These are phyloP conservation scores for Drosophila limbata DNA, from an alignment of 2,888 invertebrate genomes.

Conservation along the genomic window DNA sequence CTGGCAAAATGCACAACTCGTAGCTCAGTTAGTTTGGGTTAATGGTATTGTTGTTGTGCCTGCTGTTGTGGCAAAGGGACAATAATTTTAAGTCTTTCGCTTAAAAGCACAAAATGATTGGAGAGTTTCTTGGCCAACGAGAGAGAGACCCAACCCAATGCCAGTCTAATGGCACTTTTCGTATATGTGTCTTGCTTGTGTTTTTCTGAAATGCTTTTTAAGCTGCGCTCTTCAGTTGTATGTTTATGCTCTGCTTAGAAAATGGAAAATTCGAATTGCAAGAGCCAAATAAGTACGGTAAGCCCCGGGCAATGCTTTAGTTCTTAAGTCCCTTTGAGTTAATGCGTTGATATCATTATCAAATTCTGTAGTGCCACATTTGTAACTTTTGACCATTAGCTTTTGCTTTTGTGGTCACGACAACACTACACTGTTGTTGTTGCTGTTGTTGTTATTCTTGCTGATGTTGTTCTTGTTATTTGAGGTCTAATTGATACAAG, in stretches of 20 bases:
- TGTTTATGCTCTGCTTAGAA: slow-evolving; percentile 54
- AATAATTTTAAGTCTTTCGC: slow-evolving; percentile 73
- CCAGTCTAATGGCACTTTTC: slow-evolving; percentile 67
- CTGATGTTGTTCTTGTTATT: slow-evolving; percentile 51
- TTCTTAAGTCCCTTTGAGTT: slow-evolving; percentile 57
- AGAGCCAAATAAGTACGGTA: slow-evolving; percentile 58
- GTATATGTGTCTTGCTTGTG: slow-evolving; percentile 17
- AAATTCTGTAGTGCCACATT: slow-evolving; percentile 57
- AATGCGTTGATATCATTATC: slow-evolving; percentile 77
- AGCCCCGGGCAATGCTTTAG: slow-evolving; percentile 50
- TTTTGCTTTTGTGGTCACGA: slow-evolving; percentile 71
- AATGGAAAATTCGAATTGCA: slow-evolving; percentile 48
- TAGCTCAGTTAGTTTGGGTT: slow-evolving; percentile 48
- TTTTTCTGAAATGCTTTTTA: slow-evolving; percentile 59
- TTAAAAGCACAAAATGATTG: slow-evolving; percentile 76
- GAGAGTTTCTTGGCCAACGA: slow-evolving; percentile 41
- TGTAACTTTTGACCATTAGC: slow-evolving; percentile 77
- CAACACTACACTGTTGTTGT: slow-evolving; percentile 56
- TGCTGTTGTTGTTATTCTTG: slow-evolving; percentile 3
- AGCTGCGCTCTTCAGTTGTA: slow-evolving; percentile 43
- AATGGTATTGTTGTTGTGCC: slow-evolving; percentile 52
- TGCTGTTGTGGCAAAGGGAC: slow-evolving; percentile 54
- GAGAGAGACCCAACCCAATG: slow-evolving; percentile 32
- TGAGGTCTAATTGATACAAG: slow-evolving; percentile 76
- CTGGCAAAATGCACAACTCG: slow-evolving; percentile 28